These are phyloP conservation scores for Amphimallon solstitiale DNA, from an alignment of 2,888 invertebrate species.

Conservation along the genomic window DNA sequence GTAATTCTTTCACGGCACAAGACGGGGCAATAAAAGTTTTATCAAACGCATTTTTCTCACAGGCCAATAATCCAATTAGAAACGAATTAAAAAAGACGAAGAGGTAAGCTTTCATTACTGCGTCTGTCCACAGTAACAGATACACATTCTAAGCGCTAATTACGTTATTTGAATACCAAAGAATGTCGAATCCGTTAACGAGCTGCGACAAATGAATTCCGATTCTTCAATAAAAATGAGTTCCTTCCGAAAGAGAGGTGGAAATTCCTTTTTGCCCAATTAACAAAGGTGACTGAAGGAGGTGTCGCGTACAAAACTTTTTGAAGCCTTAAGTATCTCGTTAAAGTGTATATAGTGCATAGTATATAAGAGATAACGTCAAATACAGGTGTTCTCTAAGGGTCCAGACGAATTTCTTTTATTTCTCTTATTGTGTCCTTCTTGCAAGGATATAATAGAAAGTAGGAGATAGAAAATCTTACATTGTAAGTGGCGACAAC, in stretches of 20 bases:
- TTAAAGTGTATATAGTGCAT: constrained; percentile 18
- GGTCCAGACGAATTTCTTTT: no score
- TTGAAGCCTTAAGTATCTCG: constrained; percentile 29
- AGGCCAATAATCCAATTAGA: constrained; percentile 31
- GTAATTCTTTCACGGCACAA: not conserved
- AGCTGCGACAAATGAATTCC: constrained; percentile 25
- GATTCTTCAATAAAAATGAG: constrained; percentile 28
- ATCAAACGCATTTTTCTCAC: constrained; percentile 23
- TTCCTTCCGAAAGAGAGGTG: not conserved
- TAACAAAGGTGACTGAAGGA: constrained; percentile 17
- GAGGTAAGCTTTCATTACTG: no score
- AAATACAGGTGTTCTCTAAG: constrained; percentile 9
- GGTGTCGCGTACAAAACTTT: constrained; percentile 29
- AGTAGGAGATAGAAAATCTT: no score
- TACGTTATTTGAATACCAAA: constrained; percentile 46
- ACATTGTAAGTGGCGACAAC: no score
- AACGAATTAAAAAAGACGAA: constrained; percentile 20
- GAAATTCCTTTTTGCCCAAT: constrained; percentile 31
- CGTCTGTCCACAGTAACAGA: constrained; percentile 9
- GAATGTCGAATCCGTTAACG: constrained; percentile 41
- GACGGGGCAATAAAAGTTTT: constrained; percentile 25
- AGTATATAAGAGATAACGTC: constrained; percentile 17
- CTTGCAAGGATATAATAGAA: no score
- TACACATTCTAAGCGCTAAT: constrained; percentile 35
- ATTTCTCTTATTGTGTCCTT: no score